These are phyloP conservation scores for Geophilus truncorum DNA, from an alignment of 2,888 invertebrate species.

Conservation along the genomic window DNA sequence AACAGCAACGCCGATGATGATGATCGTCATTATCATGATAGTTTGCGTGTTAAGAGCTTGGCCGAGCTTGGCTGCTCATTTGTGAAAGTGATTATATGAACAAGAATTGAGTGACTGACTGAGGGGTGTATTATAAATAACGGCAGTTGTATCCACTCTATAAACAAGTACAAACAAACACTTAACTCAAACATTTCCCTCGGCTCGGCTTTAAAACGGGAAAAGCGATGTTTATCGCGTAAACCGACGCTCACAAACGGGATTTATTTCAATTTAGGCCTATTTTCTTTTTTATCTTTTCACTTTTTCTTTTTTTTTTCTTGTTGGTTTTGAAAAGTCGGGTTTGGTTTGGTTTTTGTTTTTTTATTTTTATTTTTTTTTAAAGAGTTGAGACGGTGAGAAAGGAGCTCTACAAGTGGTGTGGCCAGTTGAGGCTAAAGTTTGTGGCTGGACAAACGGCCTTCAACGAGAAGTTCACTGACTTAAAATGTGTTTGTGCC, in stretches of 20 bases:
- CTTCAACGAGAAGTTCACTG: not conserved
- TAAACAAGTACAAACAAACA: not conserved
- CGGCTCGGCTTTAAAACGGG: not conserved
- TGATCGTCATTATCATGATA: not conserved
- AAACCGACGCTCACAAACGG: not conserved
- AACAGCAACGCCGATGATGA: not conserved
- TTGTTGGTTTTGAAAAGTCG: not conserved
- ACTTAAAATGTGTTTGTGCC: not conserved
- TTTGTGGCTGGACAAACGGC: slow-evolving; percentile 4
- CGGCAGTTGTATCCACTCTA: not conserved
- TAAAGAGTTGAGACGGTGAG: not conserved
- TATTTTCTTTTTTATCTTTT: not conserved
- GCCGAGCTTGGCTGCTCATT: not conserved
- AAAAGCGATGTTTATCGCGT: not conserved
- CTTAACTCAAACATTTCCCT: not conserved
- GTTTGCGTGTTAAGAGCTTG: not conserved
- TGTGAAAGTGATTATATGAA: not conserved
- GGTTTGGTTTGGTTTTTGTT: not conserved
- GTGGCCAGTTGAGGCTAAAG: not conserved
- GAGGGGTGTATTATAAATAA: not conserved
- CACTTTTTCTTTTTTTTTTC: not conserved
- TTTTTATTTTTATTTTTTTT: not conserved
- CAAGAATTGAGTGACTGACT: not conserved
- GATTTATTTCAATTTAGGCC: not conserved
- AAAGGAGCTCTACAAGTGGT: not conserved